Percentiles rank a stretch among this genome's conserved stretches.
phyloP scores from a whole-genome alignment of 37 sponge, comb jelly and placozoan genomes.

The Axinella damicornis region DNA sequence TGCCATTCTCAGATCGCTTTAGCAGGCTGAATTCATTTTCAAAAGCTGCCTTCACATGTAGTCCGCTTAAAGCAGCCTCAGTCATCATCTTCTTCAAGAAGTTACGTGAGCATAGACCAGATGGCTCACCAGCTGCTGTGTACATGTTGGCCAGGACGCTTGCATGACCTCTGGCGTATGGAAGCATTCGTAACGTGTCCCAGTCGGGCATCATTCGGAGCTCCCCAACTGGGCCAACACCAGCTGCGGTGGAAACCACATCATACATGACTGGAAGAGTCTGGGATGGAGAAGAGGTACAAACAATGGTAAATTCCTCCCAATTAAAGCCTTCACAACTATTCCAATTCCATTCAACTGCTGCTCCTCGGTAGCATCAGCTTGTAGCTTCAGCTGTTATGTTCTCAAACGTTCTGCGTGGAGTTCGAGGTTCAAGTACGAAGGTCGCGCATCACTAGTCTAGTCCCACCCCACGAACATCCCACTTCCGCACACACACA shows the following conservation, averaged over 20 bases:
- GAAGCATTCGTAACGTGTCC: slow-evolving; percentile 32
- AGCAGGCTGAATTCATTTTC: slow-evolving; percentile 49
- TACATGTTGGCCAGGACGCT: slow-evolving; percentile 37
- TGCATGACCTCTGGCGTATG: slow-evolving; percentile 15
- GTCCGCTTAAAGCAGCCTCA: slow-evolving; percentile 6
- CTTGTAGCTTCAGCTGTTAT: too few relatives aligned
- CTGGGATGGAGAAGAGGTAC: slow-evolving; percentile 1
- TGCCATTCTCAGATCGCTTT: slow-evolving; percentile 11
- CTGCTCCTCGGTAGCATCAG: too few relatives aligned
- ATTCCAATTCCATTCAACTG: too few relatives aligned
- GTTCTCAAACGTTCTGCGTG: too few relatives aligned
- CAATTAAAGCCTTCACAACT: too few relatives aligned
- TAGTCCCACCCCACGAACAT: too few relatives aligned
- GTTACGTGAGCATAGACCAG: slow-evolving; percentile 36
- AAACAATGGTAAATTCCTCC: too few relatives aligned
- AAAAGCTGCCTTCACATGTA: slow-evolving; percentile 44
- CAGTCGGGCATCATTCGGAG: slow-evolving; percentile 48
- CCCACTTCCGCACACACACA: too few relatives aligned
- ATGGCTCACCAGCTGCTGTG: slow-evolving; percentile 25
- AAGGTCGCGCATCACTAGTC: too few relatives aligned
- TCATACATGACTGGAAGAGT: slow-evolving; percentile 43
- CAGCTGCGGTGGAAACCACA: background rate
- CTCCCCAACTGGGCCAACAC: slow-evolving; percentile 36
- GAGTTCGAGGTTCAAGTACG: too few relatives aligned
- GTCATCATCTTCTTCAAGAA: slow-evolving; percentile 33